Conservation (phyloP, 37 sponge, comb jelly and placozoan species). For the Chondrosia reniformis region DNA sequence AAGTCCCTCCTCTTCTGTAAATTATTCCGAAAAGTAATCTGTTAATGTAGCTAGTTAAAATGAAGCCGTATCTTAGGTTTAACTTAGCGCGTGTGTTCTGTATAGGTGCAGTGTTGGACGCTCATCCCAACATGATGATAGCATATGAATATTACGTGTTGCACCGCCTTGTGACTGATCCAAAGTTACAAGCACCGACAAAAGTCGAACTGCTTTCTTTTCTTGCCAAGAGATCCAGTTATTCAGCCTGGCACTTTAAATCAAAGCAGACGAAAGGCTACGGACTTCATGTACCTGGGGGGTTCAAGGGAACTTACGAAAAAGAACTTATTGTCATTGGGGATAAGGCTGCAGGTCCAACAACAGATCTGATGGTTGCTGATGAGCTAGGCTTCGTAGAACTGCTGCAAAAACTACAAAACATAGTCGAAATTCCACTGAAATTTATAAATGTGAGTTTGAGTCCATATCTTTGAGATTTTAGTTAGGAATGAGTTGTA, state of each 20-base stretch:
- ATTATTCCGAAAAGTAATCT: too few relatives aligned
- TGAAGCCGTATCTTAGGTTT: too few relatives aligned
- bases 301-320: neutral
- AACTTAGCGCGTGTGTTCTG: too few relatives aligned
- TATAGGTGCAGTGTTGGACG: neutral
- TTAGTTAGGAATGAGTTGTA: neutral
- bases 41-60: too few relatives aligned
- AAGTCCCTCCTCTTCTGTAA: too few relatives aligned
- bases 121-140: neutral
- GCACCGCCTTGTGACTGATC: neutral
- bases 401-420: neutral
- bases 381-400: neutral
- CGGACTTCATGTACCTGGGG: neutral
- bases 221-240: too few relatives aligned
- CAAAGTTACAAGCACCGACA: neutral
- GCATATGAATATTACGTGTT: neutral
- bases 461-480: neutral
- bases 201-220: too few relatives aligned
- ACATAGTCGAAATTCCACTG: neutral
- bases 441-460: neutral
- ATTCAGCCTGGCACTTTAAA: too few relatives aligned
- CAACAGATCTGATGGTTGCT: neutral
- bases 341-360: neutral
- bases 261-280: neutral
- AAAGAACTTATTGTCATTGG: neutral